Evolutionary conservation across 2,888 invertebrate genomes (phyloP).

Genomic region (Enoplolaimus lenunculus): DNA sequence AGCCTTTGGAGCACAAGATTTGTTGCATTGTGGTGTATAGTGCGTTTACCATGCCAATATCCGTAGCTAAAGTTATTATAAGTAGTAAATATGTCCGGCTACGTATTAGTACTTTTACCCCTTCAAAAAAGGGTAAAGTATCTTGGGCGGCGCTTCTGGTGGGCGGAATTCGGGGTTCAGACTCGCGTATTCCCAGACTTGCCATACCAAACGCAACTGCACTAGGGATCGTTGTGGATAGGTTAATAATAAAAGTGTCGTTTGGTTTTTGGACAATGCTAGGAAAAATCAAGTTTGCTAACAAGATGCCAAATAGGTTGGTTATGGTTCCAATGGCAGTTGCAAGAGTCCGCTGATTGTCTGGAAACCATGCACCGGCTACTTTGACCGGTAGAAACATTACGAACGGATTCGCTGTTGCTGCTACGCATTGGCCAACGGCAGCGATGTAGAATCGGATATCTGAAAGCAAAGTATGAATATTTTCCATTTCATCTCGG

Average conservation of each 20-base stretch:
- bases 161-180: conserved; percentile 36
- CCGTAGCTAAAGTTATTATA: conserved; percentile 29
- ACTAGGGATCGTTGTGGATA: conserved; percentile 31
- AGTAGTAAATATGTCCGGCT: conserved; percentile 2
- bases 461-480: too few relatives aligned
- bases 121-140: conserved; percentile 28
- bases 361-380: conserved; percentile 42
- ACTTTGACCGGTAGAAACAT: conserved; percentile 47
- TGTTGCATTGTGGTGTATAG: conserved; percentile 41
- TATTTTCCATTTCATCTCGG: too few relatives aligned
- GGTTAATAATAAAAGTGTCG: conserved; percentile 32
- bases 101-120: not conserved
- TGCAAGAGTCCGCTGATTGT: conserved; percentile 41
- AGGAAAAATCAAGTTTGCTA: conserved; percentile 36
- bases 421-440: conserved; percentile 45
- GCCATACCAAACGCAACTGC: conserved; percentile 14
- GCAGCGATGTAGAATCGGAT: conserved; percentile 33
- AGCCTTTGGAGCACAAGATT: conserved; percentile 46
- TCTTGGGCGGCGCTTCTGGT: conserved; percentile 33
- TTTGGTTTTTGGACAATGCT: conserved; percentile 28
- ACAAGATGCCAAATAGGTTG: conserved; percentile 26
- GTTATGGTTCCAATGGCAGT: conserved; percentile 38
- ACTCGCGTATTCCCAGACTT: conserved; percentile 30
- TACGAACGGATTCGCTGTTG: conserved; percentile 47
- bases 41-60: conserved; percentile 41